Evolutionary conservation across 2,888 invertebrate genomes (phyloP), one percentile per base, ranked within the genome.

Genomic region (Scaeva pyrastri): DNA sequence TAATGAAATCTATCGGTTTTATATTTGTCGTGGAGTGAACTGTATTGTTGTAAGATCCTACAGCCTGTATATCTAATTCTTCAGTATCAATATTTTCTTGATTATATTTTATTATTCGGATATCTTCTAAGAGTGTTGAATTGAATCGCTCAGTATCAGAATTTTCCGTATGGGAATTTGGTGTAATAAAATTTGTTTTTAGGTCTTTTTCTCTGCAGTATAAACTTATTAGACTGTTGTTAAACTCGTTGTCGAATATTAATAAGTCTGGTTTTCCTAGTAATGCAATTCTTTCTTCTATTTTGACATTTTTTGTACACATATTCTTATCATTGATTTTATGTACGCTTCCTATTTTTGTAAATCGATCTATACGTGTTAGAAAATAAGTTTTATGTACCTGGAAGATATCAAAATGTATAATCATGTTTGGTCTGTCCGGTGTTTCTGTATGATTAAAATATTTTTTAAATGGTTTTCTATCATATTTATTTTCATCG

Each of bases 1-100:
- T 87, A n/a, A 80, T 48, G 41, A 87, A 84, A 19, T 80, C 77
- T 2, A 84, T 87, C 23, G 71, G 77, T 26, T 26, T 26, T 26
- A 26, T 26, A 26, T 26, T 26, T 11, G 43, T 84, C 41, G 84
- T 79, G 11, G 48, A 78, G 50, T 88, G 76, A 56, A 88, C 73
- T 8, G 84, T 75, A 31, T 82, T 76, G 41, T 88, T 85, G 21
- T 84, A 84, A 78, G 78, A 88, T 16, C 76, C 76, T 70, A 85
- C 64, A 55, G 88, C 80, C 12, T 64, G 66, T 6, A 80, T 83
- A 12, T 83, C 80, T 21, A 83, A 6, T 66, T 88, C 80, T 36
- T 82, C 85, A 2, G 31, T 62, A 23, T 70, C 48, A 12, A 77
- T 62, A 52, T 56, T 76, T 45, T 80, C 74, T 5, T 62, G 21